These are phyloP conservation scores for Nineta flava DNA, from an alignment of 2,888 invertebrate species.

Conservation along the genomic window DNA sequence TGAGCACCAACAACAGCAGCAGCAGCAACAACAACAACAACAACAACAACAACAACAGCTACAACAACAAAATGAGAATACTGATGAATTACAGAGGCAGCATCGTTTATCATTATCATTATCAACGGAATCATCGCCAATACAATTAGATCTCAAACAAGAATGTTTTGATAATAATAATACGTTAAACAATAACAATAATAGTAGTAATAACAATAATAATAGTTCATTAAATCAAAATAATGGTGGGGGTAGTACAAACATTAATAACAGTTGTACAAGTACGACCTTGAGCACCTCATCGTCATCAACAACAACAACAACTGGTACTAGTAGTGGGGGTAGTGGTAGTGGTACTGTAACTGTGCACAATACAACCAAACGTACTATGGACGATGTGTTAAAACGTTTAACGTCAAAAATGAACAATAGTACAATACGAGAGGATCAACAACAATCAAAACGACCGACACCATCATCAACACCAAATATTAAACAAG, in stretches of 20 bases:
- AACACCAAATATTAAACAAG: conserved; percentile 28
- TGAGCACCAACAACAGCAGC: too few species aligned
- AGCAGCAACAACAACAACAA: too few species aligned
- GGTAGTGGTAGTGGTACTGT: not conserved
- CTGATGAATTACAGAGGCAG: conserved; percentile 4
- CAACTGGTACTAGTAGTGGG: too few species aligned
- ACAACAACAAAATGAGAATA: not conserved
- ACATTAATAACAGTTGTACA: conserved; percentile 9
- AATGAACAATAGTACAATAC: conserved; percentile 61
- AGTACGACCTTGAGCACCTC: not conserved
- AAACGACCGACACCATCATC: conserved; percentile 46
- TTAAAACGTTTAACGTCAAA: conserved; percentile 70
- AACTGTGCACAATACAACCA: conserved; percentile 38
- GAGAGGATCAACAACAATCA: conserved; percentile 54
- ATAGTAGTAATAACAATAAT: conserved; percentile 38
- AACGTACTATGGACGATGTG: conserved; percentile 84
- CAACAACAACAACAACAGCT: too few species aligned
- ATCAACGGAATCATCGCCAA: conserved; percentile 56
- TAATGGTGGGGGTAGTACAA: conserved; percentile 25
- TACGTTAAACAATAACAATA: conserved; percentile 41
- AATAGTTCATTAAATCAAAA: conserved; percentile 48
- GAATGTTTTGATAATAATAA: conserved; percentile 20
- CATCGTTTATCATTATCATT: conserved; percentile 28
- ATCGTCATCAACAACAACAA: not conserved
- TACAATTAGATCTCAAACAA: too few species aligned